These are phyloP conservation scores for Uromys caudimaculatus DNA, from an alignment of 2,797 vertebrate genomes.

Conservation along the genomic window DNA sequence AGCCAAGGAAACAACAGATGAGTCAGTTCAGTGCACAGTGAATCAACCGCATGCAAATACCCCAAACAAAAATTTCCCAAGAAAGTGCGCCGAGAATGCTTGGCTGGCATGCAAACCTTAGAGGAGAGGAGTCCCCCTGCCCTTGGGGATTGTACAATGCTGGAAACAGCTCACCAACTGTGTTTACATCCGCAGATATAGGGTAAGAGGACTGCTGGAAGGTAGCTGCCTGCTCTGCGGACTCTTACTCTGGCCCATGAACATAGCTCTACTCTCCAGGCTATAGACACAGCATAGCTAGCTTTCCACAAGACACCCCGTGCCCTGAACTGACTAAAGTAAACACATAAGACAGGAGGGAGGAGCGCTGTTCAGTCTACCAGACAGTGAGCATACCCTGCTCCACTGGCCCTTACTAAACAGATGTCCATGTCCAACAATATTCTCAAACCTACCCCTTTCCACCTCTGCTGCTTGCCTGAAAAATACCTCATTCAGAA, in stretches of 20 bases:
- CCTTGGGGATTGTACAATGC: conserved; percentile 55
- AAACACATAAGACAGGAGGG: background rate
- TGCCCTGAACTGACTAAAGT: background rate
- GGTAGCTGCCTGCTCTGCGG: conserved; percentile 66
- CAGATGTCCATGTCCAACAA: background rate
- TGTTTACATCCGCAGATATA: conserved; percentile 54
- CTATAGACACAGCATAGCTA: background rate
- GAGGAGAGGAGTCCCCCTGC: background rate
- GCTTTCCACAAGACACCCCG: background rate
- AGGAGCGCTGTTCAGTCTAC: rapidly evolving
- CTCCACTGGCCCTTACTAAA: no score
- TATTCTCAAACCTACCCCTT: background rate
- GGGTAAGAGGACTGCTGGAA: conserved; percentile 57
- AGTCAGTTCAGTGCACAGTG: background rate
- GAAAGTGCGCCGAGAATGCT: conserved; percentile 43
- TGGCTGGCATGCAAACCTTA: conserved; percentile 37
- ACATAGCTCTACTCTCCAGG: conserved; percentile 23
- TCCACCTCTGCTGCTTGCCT: background rate
- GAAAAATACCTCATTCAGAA: background rate
- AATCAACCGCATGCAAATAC: background rate
- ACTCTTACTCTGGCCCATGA: conserved; percentile 48
- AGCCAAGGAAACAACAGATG: background rate
- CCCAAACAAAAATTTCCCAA: background rate
- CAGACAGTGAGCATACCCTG: background rate
- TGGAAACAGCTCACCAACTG: conserved; percentile 66